These are phyloP conservation scores for Anarrhichthys ocellatus DNA, from an alignment of 2,113 vertebrate species.

Conservation along the genomic window DNA sequence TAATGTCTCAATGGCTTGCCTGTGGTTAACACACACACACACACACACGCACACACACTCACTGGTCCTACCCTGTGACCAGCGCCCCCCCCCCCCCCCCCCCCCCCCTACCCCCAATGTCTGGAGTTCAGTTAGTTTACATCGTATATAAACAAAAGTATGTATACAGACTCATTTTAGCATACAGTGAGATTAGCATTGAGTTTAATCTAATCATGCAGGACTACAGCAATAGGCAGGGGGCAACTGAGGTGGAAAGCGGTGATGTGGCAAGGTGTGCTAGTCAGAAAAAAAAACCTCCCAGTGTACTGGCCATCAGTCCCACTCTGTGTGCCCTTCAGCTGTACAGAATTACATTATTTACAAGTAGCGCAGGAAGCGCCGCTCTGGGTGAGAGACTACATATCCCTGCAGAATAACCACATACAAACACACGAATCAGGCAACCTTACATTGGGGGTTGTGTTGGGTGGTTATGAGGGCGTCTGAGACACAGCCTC, in stretches of 20 bases:
- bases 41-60: slow-evolving; percentile 22
- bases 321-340: slow-evolving; percentile 87
- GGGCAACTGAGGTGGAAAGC: slow-evolving; percentile 83
- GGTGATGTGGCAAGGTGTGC: slow-evolving; percentile 89
- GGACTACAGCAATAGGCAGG: slow-evolving; percentile 90
- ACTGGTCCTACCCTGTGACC: slow-evolving; percentile 45
- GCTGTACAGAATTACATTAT: slow-evolving; percentile 90
- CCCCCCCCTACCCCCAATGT: slow-evolving; percentile 45
- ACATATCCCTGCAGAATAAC: slow-evolving; percentile 63
- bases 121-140: slow-evolving; percentile 68
- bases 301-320: slow-evolving; percentile 94
- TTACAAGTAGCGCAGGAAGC: slow-evolving; percentile 79
- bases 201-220: slow-evolving; percentile 88
- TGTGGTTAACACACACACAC: slow-evolving; percentile 32
- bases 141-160: slow-evolving; percentile 79
- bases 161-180: slow-evolving; percentile 79
- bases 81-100: slow-evolving; percentile 63
- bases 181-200: slow-evolving; percentile 79
- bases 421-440: slow-evolving; percentile 71
- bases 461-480: slow-evolving; percentile 17
- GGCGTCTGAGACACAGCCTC: slow-evolving; percentile 32
- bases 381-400: slow-evolving; percentile 45
- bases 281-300: slow-evolving; percentile 70
- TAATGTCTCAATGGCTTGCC: slow-evolving; percentile 42
- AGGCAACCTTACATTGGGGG: slow-evolving; percentile 58